Base-by-base conservation (phyloP, 2,888 invertebrate genomes). In the Galeruca laticollis region DNA sequence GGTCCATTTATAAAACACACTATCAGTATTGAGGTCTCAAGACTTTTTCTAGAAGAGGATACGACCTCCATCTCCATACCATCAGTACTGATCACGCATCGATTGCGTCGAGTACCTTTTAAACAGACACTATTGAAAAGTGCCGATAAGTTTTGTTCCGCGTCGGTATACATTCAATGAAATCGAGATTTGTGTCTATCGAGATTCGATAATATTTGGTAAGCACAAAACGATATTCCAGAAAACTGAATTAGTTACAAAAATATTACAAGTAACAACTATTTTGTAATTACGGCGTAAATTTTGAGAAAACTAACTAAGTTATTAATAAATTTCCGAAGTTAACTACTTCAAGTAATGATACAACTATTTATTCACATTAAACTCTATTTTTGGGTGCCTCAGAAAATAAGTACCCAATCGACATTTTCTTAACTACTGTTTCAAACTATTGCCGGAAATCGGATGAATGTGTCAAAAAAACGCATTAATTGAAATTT, bases 1-100 rank as follows among this genome's bases (percentile, higher is more conserved):
- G 56, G 56, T 40, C 47, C 20, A 26, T 56, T 56, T 26, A 51
- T 33, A 18, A 35, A n/a, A 54, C 54, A 8, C 18, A 15, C 56
- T 26, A 10, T 35, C 15, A 18, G 33, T 73, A 74, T 71, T 75
- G 75, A 77, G 73, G 76, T 77, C 75, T 76, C 66, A 71, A 74
- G 72, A 76, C 71, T 69, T 70, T 76, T 72, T 73, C 70, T 75
- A 73, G 76, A 73, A 72, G 76, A 75, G 73, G 77, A 72, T 75
- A 72, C 75, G 77, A 77, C 75, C 77, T 77, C 74, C 72, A 70
- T 71, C 76, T 77, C 73, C 72, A 68, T 70, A 35, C 51, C 65
- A 68, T 59, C 67, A 67, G 60, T 67, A 54, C 43, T 43, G 67
- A 67, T 60, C 43, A 54, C 40, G 51, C 60, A 60, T 60, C 49